Conservation (phyloP, 2,797 vertebrate species). For the Manis pentadactyla region DNA sequence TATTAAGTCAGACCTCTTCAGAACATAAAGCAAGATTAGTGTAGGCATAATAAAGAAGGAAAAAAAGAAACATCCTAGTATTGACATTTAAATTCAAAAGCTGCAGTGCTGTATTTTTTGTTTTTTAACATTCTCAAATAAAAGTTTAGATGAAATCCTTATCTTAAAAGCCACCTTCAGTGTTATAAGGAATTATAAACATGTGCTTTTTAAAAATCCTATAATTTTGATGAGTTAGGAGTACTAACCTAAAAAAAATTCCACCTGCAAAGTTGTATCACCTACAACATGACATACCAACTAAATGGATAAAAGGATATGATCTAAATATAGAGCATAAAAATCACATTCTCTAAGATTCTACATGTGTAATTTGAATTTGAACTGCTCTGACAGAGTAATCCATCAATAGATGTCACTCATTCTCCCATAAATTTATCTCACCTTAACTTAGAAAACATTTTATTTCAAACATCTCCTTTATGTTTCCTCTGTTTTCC, state of each 20-base stretch:
- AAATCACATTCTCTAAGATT: neutral
- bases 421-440: neutral
- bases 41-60: neutral
- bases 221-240: neutral
- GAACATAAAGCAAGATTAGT: neutral
- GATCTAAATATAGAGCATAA: neutral
- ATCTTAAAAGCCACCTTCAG: slow-evolving; percentile 2
- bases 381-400: neutral
- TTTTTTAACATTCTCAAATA: slow-evolving; percentile 14
- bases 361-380: neutral
- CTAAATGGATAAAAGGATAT: neutral
- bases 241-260: neutral
- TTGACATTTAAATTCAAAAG: slow-evolving; percentile 11
- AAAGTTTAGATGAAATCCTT: slow-evolving; percentile 22
- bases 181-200: neutral
- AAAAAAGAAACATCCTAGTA: neutral
- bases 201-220: neutral
- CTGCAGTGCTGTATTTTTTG: neutral
- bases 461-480: slow-evolving; percentile 29
- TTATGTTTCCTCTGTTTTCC: neutral
- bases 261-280: neutral
- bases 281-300: neutral
- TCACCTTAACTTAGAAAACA: slow-evolving; percentile 16
- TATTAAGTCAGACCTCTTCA: neutral
- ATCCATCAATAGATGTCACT: neutral